Conservation (phyloP, 2,113 vertebrate genomes). For the Plecturocebus donacophilus region DNA sequence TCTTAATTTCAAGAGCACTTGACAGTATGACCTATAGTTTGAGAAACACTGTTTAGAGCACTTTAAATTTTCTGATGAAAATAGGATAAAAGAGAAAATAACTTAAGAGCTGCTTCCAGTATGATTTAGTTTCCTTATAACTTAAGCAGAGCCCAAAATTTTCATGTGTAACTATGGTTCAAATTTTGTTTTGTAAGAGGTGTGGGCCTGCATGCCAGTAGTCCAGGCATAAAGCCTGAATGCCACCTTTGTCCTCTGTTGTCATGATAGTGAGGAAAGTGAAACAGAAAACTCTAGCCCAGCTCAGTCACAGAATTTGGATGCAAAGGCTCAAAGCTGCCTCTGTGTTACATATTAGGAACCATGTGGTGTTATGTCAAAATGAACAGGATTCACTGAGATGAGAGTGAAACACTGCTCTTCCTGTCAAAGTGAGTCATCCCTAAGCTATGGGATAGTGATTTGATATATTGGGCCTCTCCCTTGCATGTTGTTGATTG, state of each 20-base stretch:
- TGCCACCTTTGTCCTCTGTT: neutral
- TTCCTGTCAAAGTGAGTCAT: neutral
- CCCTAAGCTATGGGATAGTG: neutral
- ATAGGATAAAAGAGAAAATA: neutral
- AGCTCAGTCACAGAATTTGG: neutral
- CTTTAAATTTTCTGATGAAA: neutral
- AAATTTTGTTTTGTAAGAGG: neutral
- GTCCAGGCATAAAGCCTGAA: neutral
- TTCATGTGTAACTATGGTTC: neutral
- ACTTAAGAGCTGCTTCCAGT: neutral
- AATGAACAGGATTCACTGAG: neutral
- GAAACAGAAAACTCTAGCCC: neutral
- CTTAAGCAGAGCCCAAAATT: neutral
- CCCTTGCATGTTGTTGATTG: neutral
- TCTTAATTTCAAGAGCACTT: conserved; percentile 12
- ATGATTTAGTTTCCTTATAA: neutral
- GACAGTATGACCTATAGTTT: neutral
- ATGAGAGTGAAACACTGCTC: neutral
- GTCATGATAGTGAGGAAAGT: neutral
- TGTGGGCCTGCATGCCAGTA: neutral
- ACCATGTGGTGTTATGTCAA: neutral
- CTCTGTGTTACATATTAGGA: neutral
- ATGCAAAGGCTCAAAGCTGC: neutral
- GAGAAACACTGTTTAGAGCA: neutral
- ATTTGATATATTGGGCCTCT: neutral